Conservation (phyloP, 2,797 vertebrate species). For the Coccyzus lansbergi region DNA sequence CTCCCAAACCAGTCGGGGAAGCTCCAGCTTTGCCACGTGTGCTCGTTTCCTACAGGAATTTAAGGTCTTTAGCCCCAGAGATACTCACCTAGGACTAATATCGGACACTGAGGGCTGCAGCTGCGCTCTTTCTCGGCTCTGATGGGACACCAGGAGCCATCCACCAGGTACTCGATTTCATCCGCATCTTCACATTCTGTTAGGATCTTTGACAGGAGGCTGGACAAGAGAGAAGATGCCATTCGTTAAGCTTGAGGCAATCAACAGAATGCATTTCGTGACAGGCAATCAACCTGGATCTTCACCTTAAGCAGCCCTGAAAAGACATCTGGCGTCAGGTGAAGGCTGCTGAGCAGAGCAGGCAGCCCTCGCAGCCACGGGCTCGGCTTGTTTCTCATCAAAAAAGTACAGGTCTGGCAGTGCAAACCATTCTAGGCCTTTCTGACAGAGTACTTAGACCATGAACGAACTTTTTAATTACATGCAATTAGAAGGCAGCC, state of each 20-base stretch:
- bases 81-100: constrained; percentile 89
- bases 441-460: neutral
- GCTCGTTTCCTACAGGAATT: neutral
- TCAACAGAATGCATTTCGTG: neutral
- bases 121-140: constrained; percentile 92
- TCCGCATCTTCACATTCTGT: constrained; percentile 94
- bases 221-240: constrained; percentile 30
- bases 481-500: neutral
- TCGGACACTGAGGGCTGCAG: constrained; percentile 91
- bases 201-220: constrained; percentile 93
- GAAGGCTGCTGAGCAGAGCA: neutral
- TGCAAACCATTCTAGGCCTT: neutral
- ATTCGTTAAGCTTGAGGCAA: neutral
- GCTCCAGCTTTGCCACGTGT: neutral
- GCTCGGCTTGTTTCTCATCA: neutral
- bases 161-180: constrained; percentile 95
- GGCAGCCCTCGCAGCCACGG: neutral
- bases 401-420: neutral
- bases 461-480: neutral
- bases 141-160: constrained; percentile 96
- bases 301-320: neutral
- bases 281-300: neutral
- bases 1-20: neutral
- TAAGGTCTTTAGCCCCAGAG: neutral
- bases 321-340: neutral